Evolutionary conservation across 2,113 vertebrate genomes (phyloP).

Genomic region (Megaleporinus macrocephalus): DNA sequence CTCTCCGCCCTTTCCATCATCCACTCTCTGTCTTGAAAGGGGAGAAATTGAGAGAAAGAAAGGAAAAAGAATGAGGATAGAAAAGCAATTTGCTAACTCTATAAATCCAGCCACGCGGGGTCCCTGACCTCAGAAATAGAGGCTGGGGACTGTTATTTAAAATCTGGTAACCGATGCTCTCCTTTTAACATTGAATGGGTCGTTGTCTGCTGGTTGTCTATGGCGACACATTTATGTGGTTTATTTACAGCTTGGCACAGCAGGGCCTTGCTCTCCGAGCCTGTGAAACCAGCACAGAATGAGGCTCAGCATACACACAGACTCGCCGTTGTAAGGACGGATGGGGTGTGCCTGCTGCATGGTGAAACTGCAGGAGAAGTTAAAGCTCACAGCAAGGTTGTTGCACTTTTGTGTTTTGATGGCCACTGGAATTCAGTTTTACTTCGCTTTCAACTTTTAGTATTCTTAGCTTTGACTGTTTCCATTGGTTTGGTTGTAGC

Average conservation of each 20-base stretch:
- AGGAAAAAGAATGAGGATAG: conserved; percentile 62
- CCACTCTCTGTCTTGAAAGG: conserved; percentile 41
- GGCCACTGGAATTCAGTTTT: background rate
- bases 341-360: conserved; percentile 17
- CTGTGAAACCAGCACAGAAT: conserved; percentile 37
- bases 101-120: conserved; percentile 68
- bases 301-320: conserved; percentile 46
- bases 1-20: conserved; percentile 62
- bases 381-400: background rate
- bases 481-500: background rate
- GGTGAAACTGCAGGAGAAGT: background rate
- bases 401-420: background rate
- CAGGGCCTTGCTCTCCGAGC: conserved; percentile 60
- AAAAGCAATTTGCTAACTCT: conserved; percentile 74
- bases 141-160: conserved; percentile 73
- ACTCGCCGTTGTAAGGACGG: conserved; percentile 44
- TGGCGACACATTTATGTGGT: conserved; percentile 67
- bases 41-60: conserved; percentile 55
- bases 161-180: conserved; percentile 74
- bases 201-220: conserved; percentile 69
- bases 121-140: conserved; percentile 62
- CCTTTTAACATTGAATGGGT: conserved; percentile 74
- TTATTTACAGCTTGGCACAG: conserved; percentile 69
- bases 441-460: too few relatives aligned
- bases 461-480: background rate